phyloP scores from a whole-genome alignment of 2,888 invertebrate species.

The Caenorhabditis drosophilae region DNA sequence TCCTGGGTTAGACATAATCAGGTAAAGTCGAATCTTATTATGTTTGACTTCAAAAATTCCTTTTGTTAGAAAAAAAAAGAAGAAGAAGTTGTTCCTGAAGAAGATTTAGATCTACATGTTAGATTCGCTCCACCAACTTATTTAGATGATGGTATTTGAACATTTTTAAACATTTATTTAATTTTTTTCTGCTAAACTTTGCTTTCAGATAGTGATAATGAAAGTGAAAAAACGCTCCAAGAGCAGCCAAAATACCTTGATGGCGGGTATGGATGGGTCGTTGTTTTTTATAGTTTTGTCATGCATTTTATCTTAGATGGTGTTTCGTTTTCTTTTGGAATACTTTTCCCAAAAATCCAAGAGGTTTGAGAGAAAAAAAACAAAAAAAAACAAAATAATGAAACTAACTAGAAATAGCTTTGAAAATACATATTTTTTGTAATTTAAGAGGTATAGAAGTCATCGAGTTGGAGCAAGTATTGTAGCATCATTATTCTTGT shows the following conservation, averaged over 20 bases:
- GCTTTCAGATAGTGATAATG: slow-evolving; percentile 1
- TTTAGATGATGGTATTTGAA: no score
- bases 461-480: slow-evolving; percentile 86
- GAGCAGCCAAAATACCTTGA: slow-evolving; percentile 27
- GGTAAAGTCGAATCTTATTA: no score
- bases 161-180: no score
- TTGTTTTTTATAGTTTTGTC: slow-evolving; percentile 86
- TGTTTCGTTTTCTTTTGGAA: slow-evolving; percentile 88
- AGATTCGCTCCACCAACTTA: slow-evolving; percentile 8
- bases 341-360: slow-evolving; percentile 84
- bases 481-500: slow-evolving; percentile 88
- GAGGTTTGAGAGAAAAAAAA: slow-evolving; percentile 13
- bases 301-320: slow-evolving; percentile 90
- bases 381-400: background rate
- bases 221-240: background rate
- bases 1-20: slow-evolving; percentile 38
- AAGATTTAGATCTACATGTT: background rate
- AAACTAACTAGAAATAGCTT: background rate
- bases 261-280: slow-evolving; percentile 77
- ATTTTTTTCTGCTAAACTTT: no score
- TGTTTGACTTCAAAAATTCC: no score
- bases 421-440: no score
- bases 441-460: slow-evolving; percentile 79
- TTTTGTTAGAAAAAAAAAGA: no score
- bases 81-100: no score